Percentiles rank a stretch among this genome's conserved stretches.
These are phyloP conservation scores for Bilobella aurantiaca DNA, from an alignment of 1,140 invertebrate species.

Conservation along the genomic window DNA sequence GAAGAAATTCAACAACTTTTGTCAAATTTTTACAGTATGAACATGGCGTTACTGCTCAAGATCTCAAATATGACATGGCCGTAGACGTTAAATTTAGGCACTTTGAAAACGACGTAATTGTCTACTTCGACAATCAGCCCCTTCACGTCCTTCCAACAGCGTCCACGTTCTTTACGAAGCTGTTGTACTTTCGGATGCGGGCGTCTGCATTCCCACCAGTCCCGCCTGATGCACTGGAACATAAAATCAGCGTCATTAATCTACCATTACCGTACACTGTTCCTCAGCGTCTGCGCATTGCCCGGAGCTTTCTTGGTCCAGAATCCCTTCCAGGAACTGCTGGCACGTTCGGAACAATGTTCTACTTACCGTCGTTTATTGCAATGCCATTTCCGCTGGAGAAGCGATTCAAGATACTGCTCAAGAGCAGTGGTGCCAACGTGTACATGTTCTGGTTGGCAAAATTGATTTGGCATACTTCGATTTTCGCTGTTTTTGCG, in stretches of 20 bases:
- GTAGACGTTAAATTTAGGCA: not conserved
- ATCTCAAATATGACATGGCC: not conserved
- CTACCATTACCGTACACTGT: not conserved
- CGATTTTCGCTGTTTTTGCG: not conserved
- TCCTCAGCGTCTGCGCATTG: not conserved
- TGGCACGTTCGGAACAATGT: not conserved
- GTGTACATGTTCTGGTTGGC: not conserved
- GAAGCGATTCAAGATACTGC: not conserved
- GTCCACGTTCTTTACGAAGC: not conserved
- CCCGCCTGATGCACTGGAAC: not conserved
- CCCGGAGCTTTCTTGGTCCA: not conserved
- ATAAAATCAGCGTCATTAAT: not conserved
- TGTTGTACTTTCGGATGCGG: not conserved
- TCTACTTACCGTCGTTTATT: not conserved
- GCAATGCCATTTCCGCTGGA: not conserved
- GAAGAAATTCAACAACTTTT: no score
- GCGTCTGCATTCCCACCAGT: not conserved
- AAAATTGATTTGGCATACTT: not conserved
- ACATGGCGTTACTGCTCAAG: no score
- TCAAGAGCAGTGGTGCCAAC: not conserved
- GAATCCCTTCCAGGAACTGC: not conserved
- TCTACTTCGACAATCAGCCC: not conserved
- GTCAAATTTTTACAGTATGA: no score
- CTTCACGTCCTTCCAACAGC: not conserved
- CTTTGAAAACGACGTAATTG: not conserved